Conservation (phyloP, 1,140 invertebrate genomes). For the Probaryconus sp. region DNA sequence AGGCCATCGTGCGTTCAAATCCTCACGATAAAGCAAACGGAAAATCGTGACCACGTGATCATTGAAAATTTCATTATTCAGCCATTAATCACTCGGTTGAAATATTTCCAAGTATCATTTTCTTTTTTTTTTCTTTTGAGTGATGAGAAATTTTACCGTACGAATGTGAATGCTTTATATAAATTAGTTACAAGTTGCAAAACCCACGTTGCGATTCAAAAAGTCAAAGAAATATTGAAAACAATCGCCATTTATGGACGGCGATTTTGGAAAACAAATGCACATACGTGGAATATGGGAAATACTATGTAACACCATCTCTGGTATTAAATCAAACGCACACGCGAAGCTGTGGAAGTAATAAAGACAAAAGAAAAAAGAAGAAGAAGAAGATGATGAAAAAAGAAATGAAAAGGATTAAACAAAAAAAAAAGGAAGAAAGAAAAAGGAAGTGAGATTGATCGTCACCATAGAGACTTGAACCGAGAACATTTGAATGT, state of each 20-base stretch:
- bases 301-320: constrained; percentile 17
- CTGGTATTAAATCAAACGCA: constrained; percentile 42
- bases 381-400: too few relatives aligned
- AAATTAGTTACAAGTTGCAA: constrained; percentile 27
- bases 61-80: too few relatives aligned
- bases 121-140: not conserved
- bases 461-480: constrained; percentile 43
- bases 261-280: constrained; percentile 34
- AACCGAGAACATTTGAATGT: constrained; percentile 61
- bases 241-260: constrained; percentile 31
- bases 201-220: not conserved
- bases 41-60: too few relatives aligned
- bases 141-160: constrained; percentile 1
- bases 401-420: too few relatives aligned
- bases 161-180: not conserved
- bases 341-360: constrained; percentile 32
- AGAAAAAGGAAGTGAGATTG: constrained; percentile 49
- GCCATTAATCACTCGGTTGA: too few relatives aligned
- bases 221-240: constrained; percentile 16
- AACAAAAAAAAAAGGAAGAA: constrained; percentile 38
- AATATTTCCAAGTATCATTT: too few relatives aligned
- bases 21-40: too few relatives aligned
- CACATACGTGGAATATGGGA: constrained; percentile 32
- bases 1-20: constrained; percentile 41
- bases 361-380: constrained; percentile 45